Percentiles rank a stretch among this genome's conserved stretches.
phyloP scores from a whole-genome alignment of 2,797 vertebrate genomes.

The Rhinoraja longicauda region DNA sequence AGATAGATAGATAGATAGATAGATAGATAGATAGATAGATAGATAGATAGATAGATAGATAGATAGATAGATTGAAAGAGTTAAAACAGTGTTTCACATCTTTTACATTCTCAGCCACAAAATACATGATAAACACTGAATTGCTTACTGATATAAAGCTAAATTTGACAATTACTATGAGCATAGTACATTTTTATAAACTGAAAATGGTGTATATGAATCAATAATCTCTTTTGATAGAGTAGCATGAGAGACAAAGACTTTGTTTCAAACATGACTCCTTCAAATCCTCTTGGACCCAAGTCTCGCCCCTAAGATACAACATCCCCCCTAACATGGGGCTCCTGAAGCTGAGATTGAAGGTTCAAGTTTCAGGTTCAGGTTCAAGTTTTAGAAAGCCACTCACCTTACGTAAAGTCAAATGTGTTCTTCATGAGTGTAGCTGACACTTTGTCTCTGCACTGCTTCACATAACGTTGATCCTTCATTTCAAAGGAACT shows the following conservation, averaged over 20 bases:
- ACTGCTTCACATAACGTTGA: background rate
- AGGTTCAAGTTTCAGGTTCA: background rate
- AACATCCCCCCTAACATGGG: background rate
- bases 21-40: too few relatives aligned
- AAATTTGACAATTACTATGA: background rate
- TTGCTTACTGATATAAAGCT: background rate
- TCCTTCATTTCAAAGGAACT: background rate
- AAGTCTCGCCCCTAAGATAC: background rate
- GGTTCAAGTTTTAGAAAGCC: background rate
- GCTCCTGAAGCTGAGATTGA: background rate
- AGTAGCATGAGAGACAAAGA: background rate
- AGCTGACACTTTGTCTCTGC: too few relatives aligned
- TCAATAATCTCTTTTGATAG: background rate
- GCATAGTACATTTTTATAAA: background rate
- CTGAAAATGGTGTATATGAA: background rate
- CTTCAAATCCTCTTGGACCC: background rate
- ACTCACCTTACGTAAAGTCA: background rate
- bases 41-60: too few relatives aligned
- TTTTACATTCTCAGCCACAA: background rate
- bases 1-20: too few relatives aligned
- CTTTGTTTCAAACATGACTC: background rate
- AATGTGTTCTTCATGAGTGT: background rate
- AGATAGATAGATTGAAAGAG: too few relatives aligned
- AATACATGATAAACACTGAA: background rate
- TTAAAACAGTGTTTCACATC: background rate